These are phyloP conservation scores for Stegana nigrithorax DNA, from an alignment of 2,888 invertebrate species.

Conservation along the genomic window DNA sequence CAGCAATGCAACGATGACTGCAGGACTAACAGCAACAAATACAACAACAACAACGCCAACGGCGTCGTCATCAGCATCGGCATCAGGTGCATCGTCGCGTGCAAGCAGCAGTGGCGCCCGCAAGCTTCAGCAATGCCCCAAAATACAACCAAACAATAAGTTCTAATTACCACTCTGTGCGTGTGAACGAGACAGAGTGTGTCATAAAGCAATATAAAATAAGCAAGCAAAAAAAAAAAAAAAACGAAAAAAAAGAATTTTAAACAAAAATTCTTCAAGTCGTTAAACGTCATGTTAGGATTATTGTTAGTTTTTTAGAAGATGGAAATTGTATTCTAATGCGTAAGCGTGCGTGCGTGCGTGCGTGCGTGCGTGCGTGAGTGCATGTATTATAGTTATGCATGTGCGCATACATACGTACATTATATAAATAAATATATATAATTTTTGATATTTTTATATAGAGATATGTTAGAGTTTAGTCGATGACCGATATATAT, in stretches of 20 bases:
- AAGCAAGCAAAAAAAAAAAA: conserved; percentile 10
- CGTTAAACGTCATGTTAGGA: neutral
- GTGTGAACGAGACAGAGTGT: too few species aligned
- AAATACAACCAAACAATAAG: conserved; percentile 35
- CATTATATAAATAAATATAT: conserved; percentile 27
- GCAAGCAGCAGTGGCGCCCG: conserved; percentile 46
- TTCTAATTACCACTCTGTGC: too few species aligned
- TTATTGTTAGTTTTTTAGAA: neutral
- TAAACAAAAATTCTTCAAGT: too few species aligned
- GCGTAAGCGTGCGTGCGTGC: too few species aligned
- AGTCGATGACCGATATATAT: neutral
- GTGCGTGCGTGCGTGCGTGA: too few species aligned
- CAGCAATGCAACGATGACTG: neutral
- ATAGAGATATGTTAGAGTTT: conserved; percentile 27
- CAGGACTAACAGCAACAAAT: conserved; percentile 28
- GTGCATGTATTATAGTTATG: too few species aligned
- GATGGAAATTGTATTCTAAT: too few species aligned
- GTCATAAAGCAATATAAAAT: neutral
- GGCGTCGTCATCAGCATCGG: conserved; percentile 49
- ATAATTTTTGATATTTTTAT: conserved; percentile 46
- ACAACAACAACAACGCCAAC: conserved; percentile 28
- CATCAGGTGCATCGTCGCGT: conserved; percentile 51
- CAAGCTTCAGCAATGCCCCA: conserved; percentile 37
- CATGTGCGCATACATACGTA: neutral
- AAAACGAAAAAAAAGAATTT: too few species aligned